A percentile compares a stretch with the other conserved stretches of the same genome.
Conservation (phyloP, 2,113 vertebrate species). For the Rousettus leschenaultii region DNA sequence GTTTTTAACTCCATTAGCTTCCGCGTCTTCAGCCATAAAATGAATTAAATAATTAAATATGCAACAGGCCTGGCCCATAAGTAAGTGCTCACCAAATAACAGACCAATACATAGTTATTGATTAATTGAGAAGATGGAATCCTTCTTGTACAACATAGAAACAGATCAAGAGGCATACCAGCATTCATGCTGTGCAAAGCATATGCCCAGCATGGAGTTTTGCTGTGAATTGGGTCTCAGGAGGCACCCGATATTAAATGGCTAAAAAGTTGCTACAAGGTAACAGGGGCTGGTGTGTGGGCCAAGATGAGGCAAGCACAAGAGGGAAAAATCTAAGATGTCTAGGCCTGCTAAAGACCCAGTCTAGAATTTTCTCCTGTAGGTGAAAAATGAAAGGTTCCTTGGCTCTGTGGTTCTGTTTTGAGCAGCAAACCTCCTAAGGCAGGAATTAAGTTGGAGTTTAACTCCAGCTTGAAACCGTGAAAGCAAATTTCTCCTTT, state of each 20-base stretch:
- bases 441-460: slow-evolving; percentile 31
- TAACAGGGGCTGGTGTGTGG: neutral
- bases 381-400: neutral
- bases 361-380: neutral
- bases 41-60: slow-evolving; percentile 19
- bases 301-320: neutral
- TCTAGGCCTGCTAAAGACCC: neutral
- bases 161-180: neutral
- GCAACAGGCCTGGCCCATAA: neutral
- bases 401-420: slow-evolving; percentile 14
- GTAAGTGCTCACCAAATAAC: neutral
- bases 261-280: neutral
- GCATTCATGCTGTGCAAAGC: neutral
- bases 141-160: neutral
- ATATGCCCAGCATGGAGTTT: neutral
- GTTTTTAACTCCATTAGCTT: neutral
- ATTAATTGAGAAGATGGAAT: slow-evolving; percentile 29
- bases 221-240: neutral
- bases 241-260: neutral
- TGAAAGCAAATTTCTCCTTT: slow-evolving; percentile 31
- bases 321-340: neutral
- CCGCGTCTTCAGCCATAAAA: neutral
- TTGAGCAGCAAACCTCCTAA: slow-evolving; percentile 31
- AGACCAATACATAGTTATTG: neutral
- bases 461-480: neutral